A percentile compares a stretch with the other conserved stretches of the same genome.
Conservation (phyloP, 2,113 vertebrate genomes). For the Pyrgilauda ruficollis region DNA sequence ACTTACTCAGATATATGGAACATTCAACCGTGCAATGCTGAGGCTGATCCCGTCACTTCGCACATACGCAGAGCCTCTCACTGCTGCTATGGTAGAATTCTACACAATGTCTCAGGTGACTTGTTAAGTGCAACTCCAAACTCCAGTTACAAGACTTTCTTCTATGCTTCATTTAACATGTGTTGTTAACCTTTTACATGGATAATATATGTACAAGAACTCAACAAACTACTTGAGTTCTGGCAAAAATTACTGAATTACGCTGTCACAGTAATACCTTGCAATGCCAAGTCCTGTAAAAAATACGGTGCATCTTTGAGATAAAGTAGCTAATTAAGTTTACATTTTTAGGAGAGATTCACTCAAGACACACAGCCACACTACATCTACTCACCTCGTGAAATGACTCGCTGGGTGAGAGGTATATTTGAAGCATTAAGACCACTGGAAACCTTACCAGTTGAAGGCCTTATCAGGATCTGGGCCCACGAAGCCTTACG, state of each 20-base stretch:
- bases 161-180: neutral
- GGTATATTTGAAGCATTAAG: constrained; percentile 94
- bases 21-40: constrained; percentile 97
- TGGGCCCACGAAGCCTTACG: constrained; percentile 99
- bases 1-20: constrained; percentile 97
- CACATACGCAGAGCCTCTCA: constrained; percentile 94
- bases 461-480: constrained; percentile 96
- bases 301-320: neutral
- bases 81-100: constrained; percentile 98
- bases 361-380: constrained; percentile 98
- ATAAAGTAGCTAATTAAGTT: neutral
- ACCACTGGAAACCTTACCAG: constrained; percentile 93
- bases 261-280: neutral
- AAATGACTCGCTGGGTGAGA: constrained; percentile 98
- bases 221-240: neutral
- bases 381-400: constrained; percentile 98
- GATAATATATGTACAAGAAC: neutral
- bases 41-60: constrained; percentile 93
- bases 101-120: constrained; percentile 98
- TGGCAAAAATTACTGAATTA: neutral
- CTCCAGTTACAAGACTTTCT: neutral
- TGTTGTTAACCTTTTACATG: neutral
- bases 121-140: neutral
- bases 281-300: neutral
- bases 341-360: constrained; percentile 86